Conservation (phyloP, 2,888 invertebrate species). For the Drosophila buzzatii region DNA sequence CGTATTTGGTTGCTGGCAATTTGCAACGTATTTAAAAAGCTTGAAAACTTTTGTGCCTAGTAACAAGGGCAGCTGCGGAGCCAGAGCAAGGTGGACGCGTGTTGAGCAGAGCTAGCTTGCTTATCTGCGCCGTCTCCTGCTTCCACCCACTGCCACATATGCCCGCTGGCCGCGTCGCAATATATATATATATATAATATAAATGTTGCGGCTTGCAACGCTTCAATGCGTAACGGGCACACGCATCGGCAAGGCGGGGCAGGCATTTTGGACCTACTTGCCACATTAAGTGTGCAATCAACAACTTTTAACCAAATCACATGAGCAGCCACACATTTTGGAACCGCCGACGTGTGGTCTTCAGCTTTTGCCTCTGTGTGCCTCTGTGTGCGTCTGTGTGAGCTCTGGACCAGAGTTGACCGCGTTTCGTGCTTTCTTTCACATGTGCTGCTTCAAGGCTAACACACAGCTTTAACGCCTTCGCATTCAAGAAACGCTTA, state of each 20-base stretch:
- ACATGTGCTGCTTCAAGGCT: background rate
- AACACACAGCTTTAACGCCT: background rate
- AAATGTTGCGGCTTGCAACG: constrained; percentile 53
- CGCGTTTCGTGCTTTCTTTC: constrained; percentile 5
- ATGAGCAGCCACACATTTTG: constrained; percentile 30
- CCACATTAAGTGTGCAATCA: constrained; percentile 73
- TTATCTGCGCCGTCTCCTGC: constrained; percentile 1
- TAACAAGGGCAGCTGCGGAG: constrained; percentile 18
- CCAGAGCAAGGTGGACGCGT: constrained; percentile 4
- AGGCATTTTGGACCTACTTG: constrained; percentile 2
- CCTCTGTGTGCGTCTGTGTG: background rate
- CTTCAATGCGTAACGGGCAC: constrained; percentile 61
- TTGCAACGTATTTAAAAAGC: constrained; percentile 17
- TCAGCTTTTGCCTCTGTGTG: background rate
- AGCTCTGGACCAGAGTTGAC: constrained; percentile 10
- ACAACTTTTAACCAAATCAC: constrained; percentile 64
- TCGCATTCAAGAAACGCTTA: background rate
- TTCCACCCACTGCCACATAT: background rate
- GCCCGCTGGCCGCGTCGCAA: constrained; percentile 22
- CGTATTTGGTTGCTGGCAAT: constrained; percentile 17
- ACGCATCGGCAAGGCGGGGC: constrained; percentile 5
- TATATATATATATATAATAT: constrained; percentile 4
- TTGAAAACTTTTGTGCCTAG: constrained; percentile 27
- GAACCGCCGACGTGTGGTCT: constrained; percentile 17
- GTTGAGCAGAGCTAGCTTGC: background rate